Evolutionary conservation across 2,888 invertebrate genomes (phyloP).

Genomic region (Stenchaetothrips biformis): DNA sequence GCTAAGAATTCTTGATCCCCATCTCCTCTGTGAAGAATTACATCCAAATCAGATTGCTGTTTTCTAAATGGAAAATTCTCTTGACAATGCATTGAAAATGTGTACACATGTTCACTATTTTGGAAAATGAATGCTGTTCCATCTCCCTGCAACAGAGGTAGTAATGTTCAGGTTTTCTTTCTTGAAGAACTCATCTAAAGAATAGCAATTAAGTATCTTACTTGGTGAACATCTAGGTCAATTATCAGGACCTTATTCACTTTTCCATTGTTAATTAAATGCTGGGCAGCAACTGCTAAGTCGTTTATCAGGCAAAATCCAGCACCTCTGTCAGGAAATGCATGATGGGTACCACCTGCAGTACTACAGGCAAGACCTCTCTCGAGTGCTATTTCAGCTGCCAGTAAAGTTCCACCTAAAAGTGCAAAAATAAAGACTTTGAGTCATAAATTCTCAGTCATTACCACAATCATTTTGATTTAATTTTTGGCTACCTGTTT

Average conservation of each 20-base stretch:
- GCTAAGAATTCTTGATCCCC: slow-evolving; percentile 37
- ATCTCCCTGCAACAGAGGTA: slow-evolving; percentile 40
- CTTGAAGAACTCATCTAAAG: background rate
- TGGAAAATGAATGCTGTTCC: slow-evolving; percentile 42
- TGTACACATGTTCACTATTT: slow-evolving; percentile 40
- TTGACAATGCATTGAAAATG: slow-evolving; percentile 43
- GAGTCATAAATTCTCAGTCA: background rate
- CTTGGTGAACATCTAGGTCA: slow-evolving; percentile 44
- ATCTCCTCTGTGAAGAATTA: slow-evolving; percentile 38
- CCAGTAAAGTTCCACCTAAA: slow-evolving; percentile 42
- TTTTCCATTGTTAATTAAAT: slow-evolving; percentile 35
- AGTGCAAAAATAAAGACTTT: background rate
- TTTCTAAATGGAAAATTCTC: slow-evolving; percentile 42
- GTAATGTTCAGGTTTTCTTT: background rate
- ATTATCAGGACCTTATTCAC: slow-evolving; percentile 41
- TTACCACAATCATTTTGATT: background rate
- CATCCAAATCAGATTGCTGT: slow-evolving; percentile 42
- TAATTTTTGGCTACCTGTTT: slow-evolving; percentile 39
- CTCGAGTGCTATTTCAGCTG: slow-evolving; percentile 39
- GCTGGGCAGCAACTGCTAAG: slow-evolving; percentile 41
- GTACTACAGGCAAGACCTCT: slow-evolving; percentile 43
- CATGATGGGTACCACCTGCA: slow-evolving; percentile 44
- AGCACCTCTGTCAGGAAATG: slow-evolving; percentile 41
- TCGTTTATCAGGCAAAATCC: slow-evolving; percentile 44
- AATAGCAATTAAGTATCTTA: slow-evolving; percentile 29